Evolutionary conservation across 2,888 invertebrate genomes (phyloP).

Genomic region (Brachyptera putata): DNA sequence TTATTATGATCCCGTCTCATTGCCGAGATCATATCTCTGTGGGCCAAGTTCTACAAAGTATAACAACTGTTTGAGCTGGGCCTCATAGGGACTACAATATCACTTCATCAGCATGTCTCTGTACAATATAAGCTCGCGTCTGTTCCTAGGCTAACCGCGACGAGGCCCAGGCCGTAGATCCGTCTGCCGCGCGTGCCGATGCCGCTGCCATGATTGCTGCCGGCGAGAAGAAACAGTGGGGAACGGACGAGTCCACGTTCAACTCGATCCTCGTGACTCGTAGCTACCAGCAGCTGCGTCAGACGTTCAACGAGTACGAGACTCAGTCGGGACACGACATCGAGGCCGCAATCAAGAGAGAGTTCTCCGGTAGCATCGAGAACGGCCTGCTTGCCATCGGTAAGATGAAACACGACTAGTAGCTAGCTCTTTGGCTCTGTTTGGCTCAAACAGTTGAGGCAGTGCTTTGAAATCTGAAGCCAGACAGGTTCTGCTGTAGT

Average conservation of each 20-base stretch:
- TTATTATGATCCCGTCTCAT: too few species aligned
- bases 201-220: constrained; percentile 73
- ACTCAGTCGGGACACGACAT: constrained; percentile 76
- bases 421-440: too few species aligned
- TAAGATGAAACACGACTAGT: constrained; percentile 42
- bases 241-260: constrained; percentile 86
- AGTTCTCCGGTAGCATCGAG: constrained; percentile 83
- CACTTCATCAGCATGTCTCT: too few species aligned
- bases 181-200: constrained; percentile 73
- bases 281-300: constrained; percentile 82
- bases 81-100: too few species aligned
- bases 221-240: constrained; percentile 71
- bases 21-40: too few species aligned
- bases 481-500: too few species aligned
- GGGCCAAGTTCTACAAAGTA: too few species aligned
- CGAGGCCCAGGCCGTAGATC: constrained; percentile 82
- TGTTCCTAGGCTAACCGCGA: constrained; percentile 68
- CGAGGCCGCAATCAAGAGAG: constrained; percentile 78
- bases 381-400: constrained; percentile 85
- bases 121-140: too few species aligned
- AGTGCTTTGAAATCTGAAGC: too few species aligned
- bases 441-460: too few species aligned
- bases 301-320: constrained; percentile 81
- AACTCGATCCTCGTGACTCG: constrained; percentile 80
- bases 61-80: too few species aligned